Percentiles rank a stretch among this genome's conserved stretches.
Conservation (phyloP, 1,140 invertebrate genomes). For the Chelonus insularis region DNA sequence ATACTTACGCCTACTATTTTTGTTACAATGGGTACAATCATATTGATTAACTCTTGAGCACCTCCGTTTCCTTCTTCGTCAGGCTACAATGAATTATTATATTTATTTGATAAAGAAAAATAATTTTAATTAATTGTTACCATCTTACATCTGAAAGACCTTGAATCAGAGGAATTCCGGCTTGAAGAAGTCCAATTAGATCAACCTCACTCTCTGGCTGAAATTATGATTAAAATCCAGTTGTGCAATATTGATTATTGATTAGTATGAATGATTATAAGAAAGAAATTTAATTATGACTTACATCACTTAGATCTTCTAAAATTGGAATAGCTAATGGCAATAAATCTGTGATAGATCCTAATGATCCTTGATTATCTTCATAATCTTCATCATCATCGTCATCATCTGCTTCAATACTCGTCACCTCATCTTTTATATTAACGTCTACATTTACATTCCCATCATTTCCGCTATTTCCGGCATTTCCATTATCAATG, state of each 20-base stretch:
- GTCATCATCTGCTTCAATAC: constrained; percentile 21
- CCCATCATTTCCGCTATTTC: no score
- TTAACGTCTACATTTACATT: constrained; percentile 24
- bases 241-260: background rate
- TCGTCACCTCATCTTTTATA: constrained; percentile 16
- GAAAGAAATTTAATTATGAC: constrained; percentile 3
- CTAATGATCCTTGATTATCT: constrained; percentile 41
- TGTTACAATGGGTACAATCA: constrained; percentile 44
- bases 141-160: constrained; percentile 47
- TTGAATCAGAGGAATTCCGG: constrained; percentile 47
- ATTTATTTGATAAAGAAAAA: no score
- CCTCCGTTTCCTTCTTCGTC: constrained; percentile 41
- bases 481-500: no score
- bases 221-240: constrained; percentile 25
- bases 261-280: background rate
- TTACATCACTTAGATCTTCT: constrained; percentile 56
- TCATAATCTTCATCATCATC: constrained; percentile 18
- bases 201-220: constrained; percentile 52
- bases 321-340: constrained; percentile 48
- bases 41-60: constrained; percentile 39
- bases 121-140: background rate
- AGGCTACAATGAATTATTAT: no score
- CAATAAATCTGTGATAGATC: constrained; percentile 44
- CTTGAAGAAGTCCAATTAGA: constrained; percentile 42
- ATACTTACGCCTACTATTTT: constrained; percentile 43